These are phyloP conservation scores for Andrena hattorfiana DNA, from an alignment of 2,888 invertebrate species.

Conservation along the genomic window DNA sequence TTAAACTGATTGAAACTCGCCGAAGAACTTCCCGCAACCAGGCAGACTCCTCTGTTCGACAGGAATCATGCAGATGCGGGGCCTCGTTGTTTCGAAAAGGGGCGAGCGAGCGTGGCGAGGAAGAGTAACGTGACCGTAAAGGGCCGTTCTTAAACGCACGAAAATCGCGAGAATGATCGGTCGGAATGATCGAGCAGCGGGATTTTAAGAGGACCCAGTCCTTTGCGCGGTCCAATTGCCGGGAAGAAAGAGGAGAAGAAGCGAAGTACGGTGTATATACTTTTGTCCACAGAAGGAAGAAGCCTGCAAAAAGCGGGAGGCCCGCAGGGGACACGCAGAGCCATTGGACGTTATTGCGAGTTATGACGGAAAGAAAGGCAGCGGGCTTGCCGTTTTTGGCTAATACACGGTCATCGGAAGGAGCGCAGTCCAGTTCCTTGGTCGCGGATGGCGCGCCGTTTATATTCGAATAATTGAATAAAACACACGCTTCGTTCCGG, in stretches of 20 bases:
- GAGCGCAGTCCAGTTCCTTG: constrained; percentile 19
- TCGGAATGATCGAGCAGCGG: constrained; percentile 30
- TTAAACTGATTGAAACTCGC: too few relatives aligned
- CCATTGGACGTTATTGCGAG: constrained; percentile 50
- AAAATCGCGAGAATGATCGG: constrained; percentile 17
- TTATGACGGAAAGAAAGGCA: constrained; percentile 42
- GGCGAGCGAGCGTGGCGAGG: neutral
- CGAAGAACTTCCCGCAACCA: too few relatives aligned
- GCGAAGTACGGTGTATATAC: constrained; percentile 7
- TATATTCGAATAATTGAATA: constrained; percentile 47
- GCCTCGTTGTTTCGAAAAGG: neutral
- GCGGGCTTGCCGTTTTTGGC: constrained; percentile 42
- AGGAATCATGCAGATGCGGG: constrained; percentile 1
- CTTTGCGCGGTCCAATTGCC: constrained; percentile 15
- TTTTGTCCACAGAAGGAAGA: constrained; percentile 13
- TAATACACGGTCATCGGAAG: constrained; percentile 58
- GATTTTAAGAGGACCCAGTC: neutral
- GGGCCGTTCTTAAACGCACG: neutral
- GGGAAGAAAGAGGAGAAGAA: constrained; percentile 32
- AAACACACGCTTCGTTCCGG: neutral
- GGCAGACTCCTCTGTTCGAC: neutral
- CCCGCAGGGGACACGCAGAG: neutral
- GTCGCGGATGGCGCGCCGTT: constrained; percentile 29
- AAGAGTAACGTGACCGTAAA: constrained; percentile 6
- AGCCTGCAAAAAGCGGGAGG: constrained; percentile 28